These are phyloP conservation scores for Tinamus guttatus DNA, from an alignment of 2,113 vertebrate species.

Conservation along the genomic window DNA sequence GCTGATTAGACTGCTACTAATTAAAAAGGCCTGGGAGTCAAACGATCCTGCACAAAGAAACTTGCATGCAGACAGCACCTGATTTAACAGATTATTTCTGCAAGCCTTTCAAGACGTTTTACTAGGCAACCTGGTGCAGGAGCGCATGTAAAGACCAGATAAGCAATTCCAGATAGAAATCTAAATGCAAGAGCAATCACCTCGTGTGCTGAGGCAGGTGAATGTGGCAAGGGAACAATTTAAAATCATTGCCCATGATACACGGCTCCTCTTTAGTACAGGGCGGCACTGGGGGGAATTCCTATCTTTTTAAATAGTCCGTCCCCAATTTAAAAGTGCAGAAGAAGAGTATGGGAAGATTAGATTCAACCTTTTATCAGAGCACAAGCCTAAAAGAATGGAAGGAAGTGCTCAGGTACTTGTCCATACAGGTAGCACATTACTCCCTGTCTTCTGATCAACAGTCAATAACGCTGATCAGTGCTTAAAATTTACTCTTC, in stretches of 20 bases:
- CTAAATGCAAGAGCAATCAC: background rate
- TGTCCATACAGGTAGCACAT: background rate
- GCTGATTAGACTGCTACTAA: background rate
- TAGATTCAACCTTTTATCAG: background rate
- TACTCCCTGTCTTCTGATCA: background rate
- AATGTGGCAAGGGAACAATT: background rate
- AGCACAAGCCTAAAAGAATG: background rate
- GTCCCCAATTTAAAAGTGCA: background rate
- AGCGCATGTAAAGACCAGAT: background rate
- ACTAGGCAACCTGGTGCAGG: background rate
- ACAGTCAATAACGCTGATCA: background rate
- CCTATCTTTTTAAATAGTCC: background rate
- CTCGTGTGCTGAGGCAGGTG: background rate
- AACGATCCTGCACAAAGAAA: background rate
- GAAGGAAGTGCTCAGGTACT: background rate
- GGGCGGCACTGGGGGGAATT: background rate
- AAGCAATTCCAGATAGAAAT: background rate
- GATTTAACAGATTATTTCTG: background rate
- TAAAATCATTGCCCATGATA: background rate
- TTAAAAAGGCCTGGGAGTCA: background rate
- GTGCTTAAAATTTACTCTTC: background rate
- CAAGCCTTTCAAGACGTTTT: background rate
- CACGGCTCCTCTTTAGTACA: background rate
- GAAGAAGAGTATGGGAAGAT: background rate
- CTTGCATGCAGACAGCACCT: background rate